Base-by-base conservation (phyloP, 2,888 invertebrate species). In the Dasysyrphus albostriatus region DNA sequence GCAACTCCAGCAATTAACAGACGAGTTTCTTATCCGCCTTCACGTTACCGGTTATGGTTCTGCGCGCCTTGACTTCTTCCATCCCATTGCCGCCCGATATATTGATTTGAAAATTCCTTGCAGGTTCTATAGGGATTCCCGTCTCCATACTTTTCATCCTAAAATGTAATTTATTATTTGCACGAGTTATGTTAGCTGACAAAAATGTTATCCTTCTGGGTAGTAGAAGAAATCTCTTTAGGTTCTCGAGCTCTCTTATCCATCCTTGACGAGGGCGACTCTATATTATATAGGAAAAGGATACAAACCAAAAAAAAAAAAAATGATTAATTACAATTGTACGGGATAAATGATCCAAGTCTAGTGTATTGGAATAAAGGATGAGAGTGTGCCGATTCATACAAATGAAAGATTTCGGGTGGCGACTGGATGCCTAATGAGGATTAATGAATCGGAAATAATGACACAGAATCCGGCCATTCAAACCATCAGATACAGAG, bases 391-490 rank as follows among this genome's bases (percentile, higher is more conserved):
- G 47, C 65, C 63, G 69, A 49, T 79, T 63, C 75, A 80, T 44
- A 70, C 51, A 69, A 69, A 69, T 69, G 69, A 51, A 69, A 54
- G 69, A 69, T 69, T 69, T 69, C 37, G 39, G 77, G 63, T 34
- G 42, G 70, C 44, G 63, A 47, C 74, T 39, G 51, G 65, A 80
- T 63, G 61, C 82, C 85, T 85, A 85, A 85, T 85, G 85, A 85
- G 85, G 81, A 85, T 85, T 85, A 85, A 85, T 85, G 85, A 85
- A 85, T 82, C 85, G 82, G 73, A 85, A 85, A 82, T 85, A 85
- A 85, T 82, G 65, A 77, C 73, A 61, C 44, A 56, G 67, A 47
- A 76, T 73, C 77, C 73, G 44, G 73, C 73, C 63, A 82, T 77
- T 85, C 69, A 74, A 82, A 74, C 77, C 85, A 78, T 74, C 85